Conservation (phyloP, 2,113 vertebrate species). For the Chlamydotis undulata region DNA sequence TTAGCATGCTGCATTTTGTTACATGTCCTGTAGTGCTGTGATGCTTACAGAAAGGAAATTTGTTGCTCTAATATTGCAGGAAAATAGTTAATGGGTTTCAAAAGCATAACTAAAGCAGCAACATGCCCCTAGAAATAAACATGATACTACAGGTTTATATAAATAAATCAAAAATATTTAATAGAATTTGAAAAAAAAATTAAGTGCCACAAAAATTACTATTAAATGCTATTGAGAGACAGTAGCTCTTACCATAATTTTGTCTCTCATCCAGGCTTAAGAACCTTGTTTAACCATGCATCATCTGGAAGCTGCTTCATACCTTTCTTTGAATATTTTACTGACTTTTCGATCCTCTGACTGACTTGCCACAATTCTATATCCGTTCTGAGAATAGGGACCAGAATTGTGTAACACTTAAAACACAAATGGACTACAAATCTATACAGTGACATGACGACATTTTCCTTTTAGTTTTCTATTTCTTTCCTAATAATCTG, state of each 20-base stretch:
- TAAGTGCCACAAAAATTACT: background rate
- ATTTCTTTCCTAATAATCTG: background rate
- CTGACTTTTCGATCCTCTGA: background rate
- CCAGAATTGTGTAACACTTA: background rate
- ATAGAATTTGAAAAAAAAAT: background rate
- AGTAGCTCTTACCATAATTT: background rate
- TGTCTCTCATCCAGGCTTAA: background rate
- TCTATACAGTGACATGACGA: background rate
- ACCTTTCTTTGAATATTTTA: background rate
- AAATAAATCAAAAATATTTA: background rate
- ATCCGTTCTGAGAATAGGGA: background rate
- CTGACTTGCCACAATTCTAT: background rate
- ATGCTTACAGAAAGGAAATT: background rate
- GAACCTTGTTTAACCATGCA: background rate
- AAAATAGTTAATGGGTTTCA: background rate
- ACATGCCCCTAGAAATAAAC: background rate
- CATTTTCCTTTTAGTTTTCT: background rate
- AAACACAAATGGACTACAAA: background rate
- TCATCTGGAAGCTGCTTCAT: background rate
- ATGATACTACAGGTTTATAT: background rate
- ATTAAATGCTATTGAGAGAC: background rate
- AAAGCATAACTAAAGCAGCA: background rate
- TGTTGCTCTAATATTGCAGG: background rate
- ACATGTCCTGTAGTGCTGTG: background rate
- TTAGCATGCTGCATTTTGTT: background rate